Percentiles rank a stretch among this genome's conserved stretches.
Evolutionary conservation across 2,797 vertebrate species (phyloP).

Genomic region (Melanotaenia maccullochi): DNA sequence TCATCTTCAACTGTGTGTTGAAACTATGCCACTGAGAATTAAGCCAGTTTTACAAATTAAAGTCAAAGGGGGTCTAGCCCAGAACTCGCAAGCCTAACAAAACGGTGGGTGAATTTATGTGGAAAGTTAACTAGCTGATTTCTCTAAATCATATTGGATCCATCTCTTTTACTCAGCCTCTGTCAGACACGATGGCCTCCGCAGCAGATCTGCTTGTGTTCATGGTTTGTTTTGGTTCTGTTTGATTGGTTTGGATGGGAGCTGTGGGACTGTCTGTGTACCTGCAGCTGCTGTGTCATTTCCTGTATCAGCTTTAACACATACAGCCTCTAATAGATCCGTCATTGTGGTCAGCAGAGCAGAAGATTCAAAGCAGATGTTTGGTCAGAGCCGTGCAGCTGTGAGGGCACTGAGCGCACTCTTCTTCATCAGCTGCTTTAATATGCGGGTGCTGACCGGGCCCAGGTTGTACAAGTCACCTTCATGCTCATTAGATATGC

Average conservation of each 20-base stretch:
- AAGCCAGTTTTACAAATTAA: too few species aligned
- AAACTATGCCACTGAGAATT: too few species aligned
- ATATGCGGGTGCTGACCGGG: constrained; percentile 47
- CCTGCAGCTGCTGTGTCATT: constrained; percentile 56
- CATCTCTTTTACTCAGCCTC: too few species aligned
- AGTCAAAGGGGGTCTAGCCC: too few species aligned
- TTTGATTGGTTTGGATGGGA: constrained; percentile 47
- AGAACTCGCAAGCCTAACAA: too few species aligned
- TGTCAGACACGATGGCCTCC: neutral
- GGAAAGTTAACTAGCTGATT: too few species aligned
- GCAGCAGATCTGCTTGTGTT: constrained; percentile 22
- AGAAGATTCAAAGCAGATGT: constrained; percentile 55
- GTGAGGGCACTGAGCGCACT: constrained; percentile 10
- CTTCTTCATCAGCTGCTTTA: constrained; percentile 37
- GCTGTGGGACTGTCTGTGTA: constrained; percentile 32
- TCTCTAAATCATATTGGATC: too few species aligned
- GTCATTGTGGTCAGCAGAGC: constrained; percentile 38
- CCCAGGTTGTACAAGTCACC: constrained; percentile 59
- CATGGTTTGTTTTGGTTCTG: constrained; percentile 24
- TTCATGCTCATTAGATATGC: constrained; percentile 64
- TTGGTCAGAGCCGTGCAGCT: constrained; percentile 16
- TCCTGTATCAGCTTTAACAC: constrained; percentile 40
- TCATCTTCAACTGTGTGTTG: too few species aligned
- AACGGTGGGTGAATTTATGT: too few species aligned
- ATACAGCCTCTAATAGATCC: constrained; percentile 41